A percentile compares a stretch with the other conserved stretches of the same genome.
phyloP scores from a whole-genome alignment of 1,140 invertebrate species.

The Ridgeia piscesae region DNA sequence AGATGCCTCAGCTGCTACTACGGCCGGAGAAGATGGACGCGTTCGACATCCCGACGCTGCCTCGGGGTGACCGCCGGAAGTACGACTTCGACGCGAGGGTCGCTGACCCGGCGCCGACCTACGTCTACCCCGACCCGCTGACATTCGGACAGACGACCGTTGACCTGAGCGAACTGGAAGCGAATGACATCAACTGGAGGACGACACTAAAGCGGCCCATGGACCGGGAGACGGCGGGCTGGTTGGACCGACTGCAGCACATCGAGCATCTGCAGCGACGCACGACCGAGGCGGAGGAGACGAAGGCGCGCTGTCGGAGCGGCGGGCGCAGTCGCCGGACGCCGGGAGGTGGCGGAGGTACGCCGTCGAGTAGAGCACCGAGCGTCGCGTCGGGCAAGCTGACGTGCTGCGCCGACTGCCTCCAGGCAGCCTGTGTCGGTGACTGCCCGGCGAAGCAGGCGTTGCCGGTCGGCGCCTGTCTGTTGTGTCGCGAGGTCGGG shows the following conservation, averaged over 20 bases:
- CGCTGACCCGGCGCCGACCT: constrained; percentile 38
- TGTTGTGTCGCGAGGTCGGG: constrained; percentile 39
- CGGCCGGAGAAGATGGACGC: constrained; percentile 1
- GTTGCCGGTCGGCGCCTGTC: constrained; percentile 33
- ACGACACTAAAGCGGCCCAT: constrained; percentile 13
- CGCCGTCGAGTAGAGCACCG: constrained; percentile 22
- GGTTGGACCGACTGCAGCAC: constrained; percentile 46
- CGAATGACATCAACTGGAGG: constrained; percentile 32
- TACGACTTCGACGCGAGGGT: constrained; percentile 20
- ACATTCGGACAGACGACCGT: constrained; percentile 32
- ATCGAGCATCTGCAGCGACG: constrained; percentile 46
- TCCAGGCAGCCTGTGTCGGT: constrained; percentile 47
- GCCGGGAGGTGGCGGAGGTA: not conserved
- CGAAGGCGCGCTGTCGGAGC: constrained; percentile 8
- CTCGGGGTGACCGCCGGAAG: not conserved
- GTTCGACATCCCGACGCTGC: not conserved
- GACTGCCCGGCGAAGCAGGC: constrained; percentile 48
- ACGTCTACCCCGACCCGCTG: constrained; percentile 39
- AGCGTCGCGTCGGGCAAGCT: constrained; percentile 36
- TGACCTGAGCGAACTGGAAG: constrained; percentile 35
- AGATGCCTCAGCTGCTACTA: not conserved
- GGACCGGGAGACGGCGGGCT: constrained; percentile 23
- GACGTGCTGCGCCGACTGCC: constrained; percentile 44
- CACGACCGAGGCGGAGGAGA: constrained; percentile 46
- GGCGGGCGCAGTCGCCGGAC: not conserved